A percentile compares a stretch with the other conserved stretches of the same genome.
phyloP scores from a whole-genome alignment of 2,888 invertebrate species.

The Eucera pruinosa region DNA sequence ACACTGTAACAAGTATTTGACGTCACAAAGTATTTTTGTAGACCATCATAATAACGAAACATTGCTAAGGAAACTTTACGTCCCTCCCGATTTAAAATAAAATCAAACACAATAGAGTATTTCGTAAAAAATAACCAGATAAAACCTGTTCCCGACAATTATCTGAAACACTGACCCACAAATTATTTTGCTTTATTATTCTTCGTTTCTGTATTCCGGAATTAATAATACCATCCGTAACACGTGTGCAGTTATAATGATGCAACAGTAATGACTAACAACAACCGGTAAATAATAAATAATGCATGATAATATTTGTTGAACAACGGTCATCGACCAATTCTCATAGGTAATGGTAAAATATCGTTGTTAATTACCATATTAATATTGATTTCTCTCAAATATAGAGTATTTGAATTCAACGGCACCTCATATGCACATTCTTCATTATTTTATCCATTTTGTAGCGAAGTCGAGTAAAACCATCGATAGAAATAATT shows the following conservation, averaged over 20 bases:
- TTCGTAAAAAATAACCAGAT: not conserved
- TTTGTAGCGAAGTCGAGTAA: not conserved
- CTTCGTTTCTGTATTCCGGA: not conserved
- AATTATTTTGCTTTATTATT: not conserved
- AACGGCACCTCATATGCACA: too few species aligned
- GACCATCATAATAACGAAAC: not conserved
- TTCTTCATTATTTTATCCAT: not conserved
- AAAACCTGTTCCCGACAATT: not conserved
- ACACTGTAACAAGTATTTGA: not conserved
- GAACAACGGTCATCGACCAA: not conserved
- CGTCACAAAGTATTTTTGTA: not conserved
- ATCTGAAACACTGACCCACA: not conserved
- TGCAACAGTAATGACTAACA: not conserved
- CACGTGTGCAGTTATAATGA: constrained; percentile 2
- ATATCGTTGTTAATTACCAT: constrained; percentile 1
- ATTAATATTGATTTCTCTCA: not conserved
- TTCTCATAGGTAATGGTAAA: constrained; percentile 3
- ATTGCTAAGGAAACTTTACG: not conserved
- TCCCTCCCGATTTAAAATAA: not conserved
- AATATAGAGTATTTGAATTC: not conserved
- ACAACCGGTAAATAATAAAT: constrained; percentile 13
- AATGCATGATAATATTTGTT: constrained; percentile 11
- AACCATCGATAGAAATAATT: not conserved
- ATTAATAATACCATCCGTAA: constrained; percentile 10
- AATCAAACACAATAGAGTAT: not conserved